phyloP scores from a whole-genome alignment of 2,113 vertebrate genomes.

The Ceyx cyanopectus region DNA sequence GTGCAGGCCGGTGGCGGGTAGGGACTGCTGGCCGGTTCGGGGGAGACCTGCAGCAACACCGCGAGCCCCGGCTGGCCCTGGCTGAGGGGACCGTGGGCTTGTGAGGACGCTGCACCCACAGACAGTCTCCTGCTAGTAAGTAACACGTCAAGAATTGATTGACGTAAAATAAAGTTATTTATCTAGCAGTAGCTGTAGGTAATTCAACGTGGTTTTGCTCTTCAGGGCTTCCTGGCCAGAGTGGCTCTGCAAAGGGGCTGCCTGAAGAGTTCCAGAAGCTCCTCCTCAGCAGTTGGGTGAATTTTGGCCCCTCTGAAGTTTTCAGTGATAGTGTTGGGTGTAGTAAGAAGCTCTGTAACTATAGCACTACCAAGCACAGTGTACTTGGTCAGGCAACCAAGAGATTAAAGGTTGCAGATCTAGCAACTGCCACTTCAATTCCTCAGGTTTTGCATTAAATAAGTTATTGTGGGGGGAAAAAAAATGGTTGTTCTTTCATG shows the following conservation, averaged over 20 bases:
- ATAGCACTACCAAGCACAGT: neutral
- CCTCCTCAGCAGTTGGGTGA: neutral
- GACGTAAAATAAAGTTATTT: neutral
- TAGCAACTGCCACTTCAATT: neutral
- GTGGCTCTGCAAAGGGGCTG: neutral
- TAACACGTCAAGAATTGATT: neutral
- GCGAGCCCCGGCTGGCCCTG: too few species aligned
- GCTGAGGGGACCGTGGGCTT: neutral
- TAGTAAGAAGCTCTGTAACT: neutral
- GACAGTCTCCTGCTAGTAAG: neutral
- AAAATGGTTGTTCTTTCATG: neutral
- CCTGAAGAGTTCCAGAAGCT: neutral
- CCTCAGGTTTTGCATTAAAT: neutral
- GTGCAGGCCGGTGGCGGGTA: too few species aligned
- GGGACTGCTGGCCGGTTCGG: too few species aligned
- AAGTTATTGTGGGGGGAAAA: neutral
- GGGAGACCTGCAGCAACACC: neutral
- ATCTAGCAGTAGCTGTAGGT: neutral
- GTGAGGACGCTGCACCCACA: neutral
- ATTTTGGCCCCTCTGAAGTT: neutral
- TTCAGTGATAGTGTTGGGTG: rapidly evolving
- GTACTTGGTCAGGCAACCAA: neutral
- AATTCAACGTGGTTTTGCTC: neutral
- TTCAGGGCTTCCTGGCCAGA: neutral
- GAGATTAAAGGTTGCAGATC: neutral